Conservation (phyloP, 2,888 invertebrate species). For the Rhamphomyia laevipes region DNA sequence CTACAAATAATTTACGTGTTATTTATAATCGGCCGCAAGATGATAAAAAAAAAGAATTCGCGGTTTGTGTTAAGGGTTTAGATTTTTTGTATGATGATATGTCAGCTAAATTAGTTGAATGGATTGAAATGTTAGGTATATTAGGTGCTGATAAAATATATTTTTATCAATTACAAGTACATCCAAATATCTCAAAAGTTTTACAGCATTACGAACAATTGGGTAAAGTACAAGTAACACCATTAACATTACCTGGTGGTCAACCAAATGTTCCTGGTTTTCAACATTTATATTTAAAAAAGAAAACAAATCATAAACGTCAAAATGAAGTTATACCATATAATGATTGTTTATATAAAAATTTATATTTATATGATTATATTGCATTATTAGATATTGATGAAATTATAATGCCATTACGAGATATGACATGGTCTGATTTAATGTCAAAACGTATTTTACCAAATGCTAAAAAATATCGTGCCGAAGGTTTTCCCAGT, state of each 20-base stretch:
- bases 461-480: constrained; percentile 42
- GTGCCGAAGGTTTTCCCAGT: constrained; percentile 44
- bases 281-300: constrained; percentile 79
- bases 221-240: constrained; percentile 63
- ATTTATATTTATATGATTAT: constrained; percentile 80
- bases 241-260: constrained; percentile 74
- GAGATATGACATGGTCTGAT: constrained; percentile 56
- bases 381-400: constrained; percentile 85
- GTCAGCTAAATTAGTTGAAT: constrained; percentile 80
- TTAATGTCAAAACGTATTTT: constrained; percentile 60
- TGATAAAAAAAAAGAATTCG: constrained; percentile 61
- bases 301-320: constrained; percentile 85
- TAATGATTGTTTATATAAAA: constrained; percentile 90
- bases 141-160: constrained; percentile 86
- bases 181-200: constrained; percentile 82
- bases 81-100: constrained; percentile 88
- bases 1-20: constrained; percentile 73
- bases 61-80: constrained; percentile 87
- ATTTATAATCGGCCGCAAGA: constrained; percentile 62
- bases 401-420: constrained; percentile 80
- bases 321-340: constrained; percentile 93
- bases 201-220: constrained; percentile 48
- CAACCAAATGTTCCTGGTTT: constrained; percentile 83
- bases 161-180: constrained; percentile 83
- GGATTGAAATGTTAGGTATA: constrained; percentile 79